Evolutionary conservation across 2,888 invertebrate species (phyloP).

Genomic region (Leucophora obtusa): DNA sequence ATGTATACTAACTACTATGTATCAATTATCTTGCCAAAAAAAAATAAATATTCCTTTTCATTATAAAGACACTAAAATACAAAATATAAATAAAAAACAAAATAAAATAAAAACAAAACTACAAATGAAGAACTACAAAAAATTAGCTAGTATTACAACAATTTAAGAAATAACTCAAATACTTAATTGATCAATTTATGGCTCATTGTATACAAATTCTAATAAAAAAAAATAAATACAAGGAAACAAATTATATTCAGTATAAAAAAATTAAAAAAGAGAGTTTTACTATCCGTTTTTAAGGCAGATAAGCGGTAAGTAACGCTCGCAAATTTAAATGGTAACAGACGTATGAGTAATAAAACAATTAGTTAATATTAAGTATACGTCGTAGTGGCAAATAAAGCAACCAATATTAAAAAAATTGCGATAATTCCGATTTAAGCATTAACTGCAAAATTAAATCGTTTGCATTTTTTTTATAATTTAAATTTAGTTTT

Average conservation of each 20-base stretch:
- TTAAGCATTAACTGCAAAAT: no score
- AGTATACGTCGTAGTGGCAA: no score
- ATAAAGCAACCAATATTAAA: no score
- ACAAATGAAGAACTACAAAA: neutral
- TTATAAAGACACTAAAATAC: conserved; percentile 12
- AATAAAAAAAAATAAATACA: conserved; percentile 1
- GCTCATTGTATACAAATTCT: conserved; percentile 33
- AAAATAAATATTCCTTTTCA: conserved; percentile 18
- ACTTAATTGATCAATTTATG: conserved; percentile 19
- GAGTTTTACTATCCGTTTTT: neutral
- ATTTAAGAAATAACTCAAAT: conserved; percentile 6
- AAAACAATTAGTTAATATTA: no score
- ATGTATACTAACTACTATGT: neutral
- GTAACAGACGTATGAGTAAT: no score
- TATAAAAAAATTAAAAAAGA: conserved; percentile 12
- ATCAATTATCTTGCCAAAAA: neutral
- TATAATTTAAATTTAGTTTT: no score
- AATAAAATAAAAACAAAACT: neutral
- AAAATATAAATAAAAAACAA: neutral
- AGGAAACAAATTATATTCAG: conserved; percentile 13
- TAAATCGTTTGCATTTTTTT: no score
- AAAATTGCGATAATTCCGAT: no score
- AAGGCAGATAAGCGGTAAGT: no score
- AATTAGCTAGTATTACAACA: conserved; percentile 28
- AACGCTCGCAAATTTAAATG: no score